Percentiles rank a stretch among this genome's conserved stretches.
These are phyloP conservation scores for Lucifuga dentata DNA, from an alignment of 2,113 vertebrate species.

Conservation along the genomic window DNA sequence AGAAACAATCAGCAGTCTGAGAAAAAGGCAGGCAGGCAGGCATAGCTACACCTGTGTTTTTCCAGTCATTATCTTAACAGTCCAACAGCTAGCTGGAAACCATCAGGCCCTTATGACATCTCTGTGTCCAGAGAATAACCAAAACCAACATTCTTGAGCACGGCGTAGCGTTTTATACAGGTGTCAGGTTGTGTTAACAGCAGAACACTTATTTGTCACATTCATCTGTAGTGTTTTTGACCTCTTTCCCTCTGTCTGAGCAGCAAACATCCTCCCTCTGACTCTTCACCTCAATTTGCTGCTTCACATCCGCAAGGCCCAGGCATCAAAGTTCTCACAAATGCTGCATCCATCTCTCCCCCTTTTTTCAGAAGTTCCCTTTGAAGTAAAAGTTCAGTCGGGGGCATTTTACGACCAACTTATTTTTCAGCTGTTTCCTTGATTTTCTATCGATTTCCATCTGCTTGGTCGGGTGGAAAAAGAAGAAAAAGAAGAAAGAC, in stretches of 20 bases:
- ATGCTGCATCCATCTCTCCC: slow-evolving; percentile 20
- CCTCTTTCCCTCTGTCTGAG: slow-evolving; percentile 57
- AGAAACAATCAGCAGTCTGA: not conserved
- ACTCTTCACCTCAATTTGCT: slow-evolving; percentile 77
- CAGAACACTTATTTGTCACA: slow-evolving; percentile 64
- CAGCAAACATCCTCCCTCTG: slow-evolving; percentile 47
- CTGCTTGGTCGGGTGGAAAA: slow-evolving; percentile 58
- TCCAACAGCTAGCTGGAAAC: slow-evolving; percentile 19
- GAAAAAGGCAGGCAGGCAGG: slow-evolving; percentile 10
- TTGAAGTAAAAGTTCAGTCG: slow-evolving; percentile 83
- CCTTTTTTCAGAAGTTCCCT: slow-evolving; percentile 69
- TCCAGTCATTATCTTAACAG: slow-evolving; percentile 18
- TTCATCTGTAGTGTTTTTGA: slow-evolving; percentile 69
- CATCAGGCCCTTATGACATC: slow-evolving; percentile 16
- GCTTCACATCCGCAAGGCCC: slow-evolving; percentile 51
- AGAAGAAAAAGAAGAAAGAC: slow-evolving; percentile 27
- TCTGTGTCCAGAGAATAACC: slow-evolving; percentile 29
- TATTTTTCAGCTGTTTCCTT: slow-evolving; percentile 78
- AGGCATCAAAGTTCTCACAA: slow-evolving; percentile 68
- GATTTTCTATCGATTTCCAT: slow-evolving; percentile 82
- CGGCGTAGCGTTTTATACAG: slow-evolving; percentile 51
- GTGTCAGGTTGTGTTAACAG: slow-evolving; percentile 71
- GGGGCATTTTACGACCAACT: slow-evolving; percentile 78
- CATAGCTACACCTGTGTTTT: slow-evolving; percentile 10
- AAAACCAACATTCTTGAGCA: slow-evolving; percentile 44